These are phyloP conservation scores for Colletes collaris DNA, from an alignment of 2,888 invertebrate species.

Conservation along the genomic window DNA sequence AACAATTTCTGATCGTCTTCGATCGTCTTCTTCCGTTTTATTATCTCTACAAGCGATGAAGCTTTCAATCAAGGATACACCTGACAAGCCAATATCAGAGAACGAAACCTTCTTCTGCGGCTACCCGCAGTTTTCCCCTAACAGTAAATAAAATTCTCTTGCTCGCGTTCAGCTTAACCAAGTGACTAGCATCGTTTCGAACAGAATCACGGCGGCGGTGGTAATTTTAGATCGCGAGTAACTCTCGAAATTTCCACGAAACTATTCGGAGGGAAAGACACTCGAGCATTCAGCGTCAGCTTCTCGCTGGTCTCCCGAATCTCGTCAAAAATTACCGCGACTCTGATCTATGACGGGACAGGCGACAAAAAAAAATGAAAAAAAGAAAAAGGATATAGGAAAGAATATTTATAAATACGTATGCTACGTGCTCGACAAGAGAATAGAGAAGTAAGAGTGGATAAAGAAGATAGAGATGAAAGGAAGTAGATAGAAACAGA, in stretches of 20 bases:
- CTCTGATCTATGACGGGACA: constrained; percentile 45
- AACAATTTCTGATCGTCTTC: constrained; percentile 45
- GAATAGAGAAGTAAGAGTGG: constrained; percentile 20
- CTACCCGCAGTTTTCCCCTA: constrained; percentile 31
- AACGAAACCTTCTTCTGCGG: constrained; percentile 10
- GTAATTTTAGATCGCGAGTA: background rate
- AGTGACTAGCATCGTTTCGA: constrained; percentile 53
- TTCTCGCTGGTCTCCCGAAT: background rate
- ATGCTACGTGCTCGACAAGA: constrained; percentile 35
- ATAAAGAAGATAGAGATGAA: constrained; percentile 16
- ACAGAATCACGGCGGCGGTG: constrained; percentile 36
- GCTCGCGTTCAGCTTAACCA: constrained; percentile 20
- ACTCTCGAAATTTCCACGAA: background rate
- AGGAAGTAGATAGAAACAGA: constrained; percentile 29
- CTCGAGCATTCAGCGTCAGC: no score
- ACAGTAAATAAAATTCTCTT: constrained; percentile 46
- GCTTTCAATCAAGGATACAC: background rate
- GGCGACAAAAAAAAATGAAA: constrained; percentile 48
- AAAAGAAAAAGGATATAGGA: background rate
- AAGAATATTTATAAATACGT: constrained; percentile 31
- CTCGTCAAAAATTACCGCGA: constrained; percentile 26
- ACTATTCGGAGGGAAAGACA: background rate
- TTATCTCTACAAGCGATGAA: constrained; percentile 28
- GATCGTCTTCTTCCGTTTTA: background rate
- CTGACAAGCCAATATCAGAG: constrained; percentile 2